Evolutionary conservation across 2,888 invertebrate species (phyloP), one percentile per base, ranked within the genome.

Genomic region (Sesia bembeciformis): DNA sequence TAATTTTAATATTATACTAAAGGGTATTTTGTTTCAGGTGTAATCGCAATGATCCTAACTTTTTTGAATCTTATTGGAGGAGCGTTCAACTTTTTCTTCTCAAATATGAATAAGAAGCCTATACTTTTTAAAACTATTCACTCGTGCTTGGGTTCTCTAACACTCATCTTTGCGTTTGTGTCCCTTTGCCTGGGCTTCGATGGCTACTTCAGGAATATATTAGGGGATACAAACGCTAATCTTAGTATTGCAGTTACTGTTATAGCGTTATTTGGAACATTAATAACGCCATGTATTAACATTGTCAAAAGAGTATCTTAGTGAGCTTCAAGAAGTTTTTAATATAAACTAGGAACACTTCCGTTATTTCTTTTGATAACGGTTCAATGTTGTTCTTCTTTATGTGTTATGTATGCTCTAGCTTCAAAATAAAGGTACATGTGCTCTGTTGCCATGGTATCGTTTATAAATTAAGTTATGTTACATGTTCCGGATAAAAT

Each of bases 31-130:
- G 70, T 81, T 64, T 55, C 74, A 84, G 84, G 84, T 54, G 56
- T 82, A 8, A 43, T 76, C 6, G 78, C 82, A 4, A 59, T 83
- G 65, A 4, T 79, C 4, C 58, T 79, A 3, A 76, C 81, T 3
- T 5, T 68, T 3, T 39, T 76, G 0, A 81, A 72, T 59, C 65
- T 83, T 2, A 39, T 79, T 39, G 80, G 77, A 49, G 84, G 79
- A 39, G 6, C 77, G 0, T 6, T 68, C 39, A 72, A 74, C 51
- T 64, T 79, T 3, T 66, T 64, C 40, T 58, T 65, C 4, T 54
- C 53, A 4, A 58, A 57, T 38, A 39, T 62, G 3, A 68, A 57
- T 8, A 53, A 55, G 0, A 52, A 60, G 6, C 40, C 67, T 0
- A 57, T 52, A 4, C 40, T 66, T 5, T 52, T 64, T 4, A 76